phyloP scores from a whole-genome alignment of 2,797 vertebrate genomes.

The Meda fulgida region DNA sequence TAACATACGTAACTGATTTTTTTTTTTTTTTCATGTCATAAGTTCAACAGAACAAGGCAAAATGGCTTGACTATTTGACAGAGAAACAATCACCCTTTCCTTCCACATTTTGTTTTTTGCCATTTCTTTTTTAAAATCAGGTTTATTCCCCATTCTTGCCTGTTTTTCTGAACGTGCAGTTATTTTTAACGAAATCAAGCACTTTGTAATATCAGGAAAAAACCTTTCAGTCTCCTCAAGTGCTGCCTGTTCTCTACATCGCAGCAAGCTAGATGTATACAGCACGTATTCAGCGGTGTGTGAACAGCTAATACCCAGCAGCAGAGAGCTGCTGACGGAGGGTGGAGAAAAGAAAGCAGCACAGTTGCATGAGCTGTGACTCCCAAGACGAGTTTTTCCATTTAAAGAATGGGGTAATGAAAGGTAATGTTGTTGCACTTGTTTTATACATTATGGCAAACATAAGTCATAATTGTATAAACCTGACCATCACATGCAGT shows the following conservation, averaged over 20 bases:
- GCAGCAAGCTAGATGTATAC: conserved; percentile 1
- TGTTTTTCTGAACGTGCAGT: background rate
- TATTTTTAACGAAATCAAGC: background rate
- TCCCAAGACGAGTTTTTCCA: background rate
- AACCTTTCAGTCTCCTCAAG: background rate
- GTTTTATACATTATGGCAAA: conserved; percentile 24
- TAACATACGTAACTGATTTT: no score
- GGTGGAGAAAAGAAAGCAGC: background rate
- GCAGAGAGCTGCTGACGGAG: background rate
- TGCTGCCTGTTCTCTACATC: background rate
- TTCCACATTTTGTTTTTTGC: no score
- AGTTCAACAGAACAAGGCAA: no score
- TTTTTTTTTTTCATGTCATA: no score
- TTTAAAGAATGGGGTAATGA: conserved; percentile 12
- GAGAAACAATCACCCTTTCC: no score
- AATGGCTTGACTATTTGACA: no score
- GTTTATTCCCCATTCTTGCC: background rate
- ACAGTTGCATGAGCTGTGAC: conserved; percentile 21
- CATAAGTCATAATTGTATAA: conserved; percentile 17
- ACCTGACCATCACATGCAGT: no score
- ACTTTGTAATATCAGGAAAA: background rate
- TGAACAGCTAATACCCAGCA: background rate
- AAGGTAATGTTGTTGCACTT: conserved; percentile 36
- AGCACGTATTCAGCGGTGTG: background rate
- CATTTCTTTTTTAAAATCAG: background rate